Base-by-base conservation (phyloP, 2,113 vertebrate species). In the Plecturocebus donacophilus region DNA sequence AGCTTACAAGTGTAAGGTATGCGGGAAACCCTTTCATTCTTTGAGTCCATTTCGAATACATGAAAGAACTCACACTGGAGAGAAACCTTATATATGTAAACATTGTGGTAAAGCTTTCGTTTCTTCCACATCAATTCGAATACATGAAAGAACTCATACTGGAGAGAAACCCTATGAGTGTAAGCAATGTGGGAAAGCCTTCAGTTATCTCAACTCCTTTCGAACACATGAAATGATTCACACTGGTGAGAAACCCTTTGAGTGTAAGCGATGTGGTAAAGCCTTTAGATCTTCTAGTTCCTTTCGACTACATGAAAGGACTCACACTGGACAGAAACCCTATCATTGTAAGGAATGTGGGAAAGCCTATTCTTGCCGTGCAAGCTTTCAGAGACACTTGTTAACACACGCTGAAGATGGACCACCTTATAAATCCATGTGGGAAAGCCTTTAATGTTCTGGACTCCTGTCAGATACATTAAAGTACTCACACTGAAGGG, bases 301-400 rank as follows among this genome's bases (percentile, higher is more conserved):
- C 19, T 30, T 91, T 42, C 73, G 86, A 81, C 38, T 49, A 23
- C 94, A 90, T 52, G 71, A 95, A 73, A 87, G 75, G 73, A 96
- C 71, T 30, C 97, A 98, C 27, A 97, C n/a, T 61, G 81, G 54
- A 68, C 91, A 96, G 71, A 97, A 87, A 56, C 81, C 64, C 32
- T 95, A 45, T 66, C 71, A 88, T 40, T 97, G 92, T 87, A 81
- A 93, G n/a, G 68, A 97, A 70, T 94, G 83, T 70, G 87, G 89
- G 54, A 94, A 85, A 58, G 71, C 40, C n/a, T 96, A 96, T 45
- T 84, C 47, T n/a, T 68, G 71, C 52, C 75, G 27, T 30, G 52
- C 30, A 4, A 58, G 52, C 45, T 87, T 81, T 45, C 23, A 70
- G 56, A 70, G 35, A 47, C 75, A 64, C 3, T 6, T 73, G 58